These are phyloP conservation scores for Pterois miles DNA, from an alignment of 2,797 vertebrate species.

Conservation along the genomic window DNA sequence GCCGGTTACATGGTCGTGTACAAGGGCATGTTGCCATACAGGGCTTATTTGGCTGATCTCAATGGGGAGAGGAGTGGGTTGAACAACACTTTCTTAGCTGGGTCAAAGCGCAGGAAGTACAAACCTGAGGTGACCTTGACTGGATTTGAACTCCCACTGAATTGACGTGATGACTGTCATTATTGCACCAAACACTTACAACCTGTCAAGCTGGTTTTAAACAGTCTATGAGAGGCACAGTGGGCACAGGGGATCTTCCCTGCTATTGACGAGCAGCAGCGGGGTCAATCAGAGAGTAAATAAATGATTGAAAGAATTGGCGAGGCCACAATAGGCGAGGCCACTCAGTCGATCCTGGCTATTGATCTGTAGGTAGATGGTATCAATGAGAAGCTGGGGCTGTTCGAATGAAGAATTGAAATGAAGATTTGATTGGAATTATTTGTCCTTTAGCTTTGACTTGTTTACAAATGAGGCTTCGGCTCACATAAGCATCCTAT, in stretches of 20 bases:
- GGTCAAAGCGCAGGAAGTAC: slow-evolving; percentile 23
- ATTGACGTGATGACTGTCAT: slow-evolving; percentile 48
- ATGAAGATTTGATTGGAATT: slow-evolving; percentile 66
- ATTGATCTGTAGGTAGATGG: slow-evolving; percentile 78
- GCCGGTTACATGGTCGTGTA: slow-evolving; percentile 22
- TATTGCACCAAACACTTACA: slow-evolving; percentile 54
- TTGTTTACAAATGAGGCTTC: slow-evolving; percentile 66
- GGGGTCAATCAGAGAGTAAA: slow-evolving; percentile 82
- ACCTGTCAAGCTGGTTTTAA: slow-evolving; percentile 70
- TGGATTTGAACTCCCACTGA: slow-evolving; percentile 28
- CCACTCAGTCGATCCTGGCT: slow-evolving; percentile 75
- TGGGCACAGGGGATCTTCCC: slow-evolving; percentile 62
- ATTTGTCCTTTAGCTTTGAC: slow-evolving; percentile 65
- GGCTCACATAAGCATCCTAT: slow-evolving; percentile 37
- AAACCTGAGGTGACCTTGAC: slow-evolving; percentile 61
- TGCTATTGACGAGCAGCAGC: slow-evolving; percentile 67
- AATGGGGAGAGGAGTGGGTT: background rate
- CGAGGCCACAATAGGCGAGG: slow-evolving; percentile 70
- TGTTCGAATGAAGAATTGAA: slow-evolving; percentile 69
- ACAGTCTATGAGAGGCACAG: slow-evolving; percentile 62
- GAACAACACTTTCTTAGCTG: slow-evolving; percentile 16
- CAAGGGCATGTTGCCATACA: slow-evolving; percentile 25
- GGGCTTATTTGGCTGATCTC: slow-evolving; percentile 33
- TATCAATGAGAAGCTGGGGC: slow-evolving; percentile 64
- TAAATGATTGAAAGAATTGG: slow-evolving; percentile 84